Evolutionary conservation across 2,888 invertebrate species (phyloP).

Genomic region (Drosophila falleni): DNA sequence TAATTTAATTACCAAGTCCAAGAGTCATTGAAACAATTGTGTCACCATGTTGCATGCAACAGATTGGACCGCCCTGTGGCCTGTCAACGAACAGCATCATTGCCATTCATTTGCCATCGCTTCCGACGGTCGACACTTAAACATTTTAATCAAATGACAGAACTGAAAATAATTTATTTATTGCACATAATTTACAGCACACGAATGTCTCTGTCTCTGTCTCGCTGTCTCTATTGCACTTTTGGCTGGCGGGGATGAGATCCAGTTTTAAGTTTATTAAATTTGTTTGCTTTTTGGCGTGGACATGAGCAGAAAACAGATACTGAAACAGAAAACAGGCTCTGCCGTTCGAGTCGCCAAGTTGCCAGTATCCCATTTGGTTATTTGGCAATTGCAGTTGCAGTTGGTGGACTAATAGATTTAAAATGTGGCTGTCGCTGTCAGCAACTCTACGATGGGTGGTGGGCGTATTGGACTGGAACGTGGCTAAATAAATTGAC

Average conservation of each 20-base stretch:
- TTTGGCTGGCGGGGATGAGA: conserved; percentile 1
- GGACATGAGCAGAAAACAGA: conserved; percentile 46
- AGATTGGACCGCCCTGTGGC: conserved; percentile 28
- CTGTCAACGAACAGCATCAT: conserved; percentile 21
- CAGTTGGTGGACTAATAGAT: conserved; percentile 70
- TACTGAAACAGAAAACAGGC: conserved; percentile 32
- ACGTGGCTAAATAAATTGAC: conserved; percentile 64
- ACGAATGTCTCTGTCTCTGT: conserved; percentile 27
- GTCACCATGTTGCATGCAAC: conserved; percentile 38
- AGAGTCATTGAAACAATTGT: conserved; percentile 16
- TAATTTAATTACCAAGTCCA: conserved; percentile 2
- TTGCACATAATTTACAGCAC: conserved; percentile 60
- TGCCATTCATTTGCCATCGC: conserved; percentile 61
- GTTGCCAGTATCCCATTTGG: conserved; percentile 24
- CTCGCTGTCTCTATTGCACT: neutral
- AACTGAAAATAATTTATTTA: conserved; percentile 74
- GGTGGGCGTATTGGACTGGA: conserved; percentile 35
- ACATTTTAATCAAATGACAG: conserved; percentile 80
- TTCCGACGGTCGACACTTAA: conserved; percentile 23
- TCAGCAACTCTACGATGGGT: conserved; percentile 55
- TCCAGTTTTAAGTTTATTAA: conserved; percentile 58
- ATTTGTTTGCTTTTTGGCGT: conserved; percentile 58
- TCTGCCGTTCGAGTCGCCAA: conserved; percentile 27
- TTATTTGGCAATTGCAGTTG: conserved; percentile 34
- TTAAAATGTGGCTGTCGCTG: conserved; percentile 77